Percentiles rank a stretch among this genome's conserved stretches.
phyloP scores from a whole-genome alignment of 2,797 vertebrate genomes.

The Premnoplex brunnescens region DNA sequence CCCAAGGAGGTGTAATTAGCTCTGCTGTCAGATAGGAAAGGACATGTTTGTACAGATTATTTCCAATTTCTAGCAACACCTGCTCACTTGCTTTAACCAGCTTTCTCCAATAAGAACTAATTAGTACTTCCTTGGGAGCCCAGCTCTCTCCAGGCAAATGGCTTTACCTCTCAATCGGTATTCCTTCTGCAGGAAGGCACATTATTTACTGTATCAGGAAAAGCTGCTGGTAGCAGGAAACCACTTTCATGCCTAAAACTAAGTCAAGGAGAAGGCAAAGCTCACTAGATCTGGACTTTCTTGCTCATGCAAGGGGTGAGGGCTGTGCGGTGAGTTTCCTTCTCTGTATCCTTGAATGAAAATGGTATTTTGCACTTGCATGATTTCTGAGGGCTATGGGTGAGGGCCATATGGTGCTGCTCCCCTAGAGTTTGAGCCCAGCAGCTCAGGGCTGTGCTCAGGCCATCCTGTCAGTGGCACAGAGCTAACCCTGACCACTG shows the following conservation, averaged over 20 bases:
- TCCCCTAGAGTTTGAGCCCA: neutral
- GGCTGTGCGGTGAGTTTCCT: neutral
- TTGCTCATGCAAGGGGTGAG: neutral
- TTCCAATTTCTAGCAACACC: slow-evolving; percentile 51
- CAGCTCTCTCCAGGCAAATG: slow-evolving; percentile 51
- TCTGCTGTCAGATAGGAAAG: slow-evolving; percentile 10
- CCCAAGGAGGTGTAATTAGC: slow-evolving; percentile 52
- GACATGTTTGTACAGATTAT: slow-evolving; percentile 48
- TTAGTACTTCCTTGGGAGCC: slow-evolving; percentile 69
- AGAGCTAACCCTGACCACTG: neutral
- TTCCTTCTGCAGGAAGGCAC: slow-evolving; percentile 58
- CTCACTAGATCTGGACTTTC: neutral
- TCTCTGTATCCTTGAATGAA: neutral
- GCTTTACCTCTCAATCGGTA: neutral
- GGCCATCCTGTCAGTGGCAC: neutral
- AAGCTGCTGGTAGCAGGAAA: slow-evolving; percentile 57
- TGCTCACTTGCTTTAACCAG: slow-evolving; percentile 57
- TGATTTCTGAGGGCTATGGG: neutral
- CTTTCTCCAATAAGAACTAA: slow-evolving; percentile 70
- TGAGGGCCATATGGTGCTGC: neutral
- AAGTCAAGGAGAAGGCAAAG: slow-evolving; percentile 45
- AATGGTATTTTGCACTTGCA: neutral
- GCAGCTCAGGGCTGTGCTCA: neutral
- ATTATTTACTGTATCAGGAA: slow-evolving; percentile 66
- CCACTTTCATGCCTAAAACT: slow-evolving; percentile 36